A percentile compares a stretch with the other conserved stretches of the same genome.
Evolutionary conservation across 2,113 vertebrate species (phyloP).

Genomic region (Archilochus colubris): DNA sequence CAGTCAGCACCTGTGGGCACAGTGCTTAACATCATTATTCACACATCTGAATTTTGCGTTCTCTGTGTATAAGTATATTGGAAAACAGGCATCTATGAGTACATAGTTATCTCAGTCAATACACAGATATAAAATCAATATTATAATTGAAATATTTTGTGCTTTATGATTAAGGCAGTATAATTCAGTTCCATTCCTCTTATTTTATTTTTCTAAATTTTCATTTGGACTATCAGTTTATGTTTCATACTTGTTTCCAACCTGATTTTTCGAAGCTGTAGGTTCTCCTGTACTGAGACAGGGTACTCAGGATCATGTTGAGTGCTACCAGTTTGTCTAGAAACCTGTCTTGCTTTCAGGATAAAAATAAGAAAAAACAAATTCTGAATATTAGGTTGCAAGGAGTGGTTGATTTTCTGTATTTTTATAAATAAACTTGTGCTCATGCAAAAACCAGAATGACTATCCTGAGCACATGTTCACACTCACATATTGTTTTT

Average conservation of each 20-base stretch:
- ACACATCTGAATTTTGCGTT: conserved; percentile 40
- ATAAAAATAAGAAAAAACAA: background rate
- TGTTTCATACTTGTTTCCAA: background rate
- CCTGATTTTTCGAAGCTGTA: background rate
- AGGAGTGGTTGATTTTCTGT: background rate
- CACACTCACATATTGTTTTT: background rate
- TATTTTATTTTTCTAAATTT: background rate
- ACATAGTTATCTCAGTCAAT: background rate
- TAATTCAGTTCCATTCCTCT: background rate
- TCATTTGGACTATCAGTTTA: background rate
- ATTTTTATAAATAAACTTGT: background rate
- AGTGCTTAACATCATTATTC: conserved; percentile 55
- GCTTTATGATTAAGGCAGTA: background rate
- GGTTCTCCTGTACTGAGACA: background rate
- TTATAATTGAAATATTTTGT: background rate
- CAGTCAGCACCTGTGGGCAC: conserved; percentile 90
- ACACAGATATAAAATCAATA: background rate
- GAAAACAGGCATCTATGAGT: background rate
- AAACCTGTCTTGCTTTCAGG: background rate
- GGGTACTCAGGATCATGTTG: background rate
- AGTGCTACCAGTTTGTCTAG: background rate
- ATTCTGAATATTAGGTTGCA: background rate
- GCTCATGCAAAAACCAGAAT: background rate
- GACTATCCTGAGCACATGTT: background rate
- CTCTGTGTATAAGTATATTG: background rate